Conservation (phyloP, 92 coral and sea anemone genomes). For the Porites evermanni region DNA sequence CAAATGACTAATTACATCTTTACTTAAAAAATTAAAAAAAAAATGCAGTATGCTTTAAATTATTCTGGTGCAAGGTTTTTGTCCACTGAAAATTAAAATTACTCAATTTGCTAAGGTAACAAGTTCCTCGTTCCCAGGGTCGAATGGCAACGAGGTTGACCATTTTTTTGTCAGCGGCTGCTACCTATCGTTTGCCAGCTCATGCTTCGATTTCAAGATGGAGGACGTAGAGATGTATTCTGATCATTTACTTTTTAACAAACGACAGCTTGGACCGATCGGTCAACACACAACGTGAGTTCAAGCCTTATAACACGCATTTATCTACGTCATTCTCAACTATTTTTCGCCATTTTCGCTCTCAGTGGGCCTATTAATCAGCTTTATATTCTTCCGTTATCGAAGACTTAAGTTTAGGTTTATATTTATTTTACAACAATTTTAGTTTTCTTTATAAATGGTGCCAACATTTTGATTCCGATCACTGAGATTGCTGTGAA, state of each 20-base stretch:
- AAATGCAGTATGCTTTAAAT: too few relatives aligned
- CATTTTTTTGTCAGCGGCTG: conserved; percentile 16
- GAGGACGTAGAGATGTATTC: conserved; percentile 85
- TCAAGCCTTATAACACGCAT: neutral
- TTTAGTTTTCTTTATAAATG: too few relatives aligned
- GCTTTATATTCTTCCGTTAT: too few relatives aligned
- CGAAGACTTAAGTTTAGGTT: too few relatives aligned
- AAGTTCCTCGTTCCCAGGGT: neutral
- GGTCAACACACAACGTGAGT: conserved; percentile 85
- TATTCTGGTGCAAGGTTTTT: too few relatives aligned
- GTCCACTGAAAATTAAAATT: too few relatives aligned
- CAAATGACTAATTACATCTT: too few relatives aligned
- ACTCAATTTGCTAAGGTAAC: too few relatives aligned
- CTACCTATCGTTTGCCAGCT: conserved; percentile 31
- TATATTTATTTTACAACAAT: too few relatives aligned
- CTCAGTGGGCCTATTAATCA: neutral
- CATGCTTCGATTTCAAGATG: conserved; percentile 64
- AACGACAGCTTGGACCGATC: conserved; percentile 88
- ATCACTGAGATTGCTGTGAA: too few relatives aligned
- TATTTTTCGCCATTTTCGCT: neutral
- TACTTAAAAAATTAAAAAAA: too few relatives aligned
- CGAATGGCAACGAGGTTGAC: neutral
- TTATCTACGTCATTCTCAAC: neutral
- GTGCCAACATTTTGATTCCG: too few relatives aligned
- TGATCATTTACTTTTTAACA: conserved; percentile 81